phyloP scores from a whole-genome alignment of 2,797 vertebrate species.

The Sebastes vulpes region DNA sequence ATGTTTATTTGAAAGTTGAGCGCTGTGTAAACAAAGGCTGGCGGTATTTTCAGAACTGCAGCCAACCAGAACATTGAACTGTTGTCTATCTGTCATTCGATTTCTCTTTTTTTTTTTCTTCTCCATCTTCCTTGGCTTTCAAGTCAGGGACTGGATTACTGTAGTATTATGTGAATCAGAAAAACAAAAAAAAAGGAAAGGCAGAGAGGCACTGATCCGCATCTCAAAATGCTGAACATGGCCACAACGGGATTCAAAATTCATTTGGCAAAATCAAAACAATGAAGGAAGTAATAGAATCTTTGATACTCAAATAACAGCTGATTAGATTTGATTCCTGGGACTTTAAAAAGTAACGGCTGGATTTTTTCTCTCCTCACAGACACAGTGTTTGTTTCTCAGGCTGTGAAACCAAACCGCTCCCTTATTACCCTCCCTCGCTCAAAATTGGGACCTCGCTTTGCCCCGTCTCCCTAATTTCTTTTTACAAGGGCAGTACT shows the following conservation, averaged over 20 bases:
- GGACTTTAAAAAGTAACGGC: slow-evolving; percentile 39
- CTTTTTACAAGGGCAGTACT: slow-evolving; percentile 57
- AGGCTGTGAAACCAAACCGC: slow-evolving; percentile 55
- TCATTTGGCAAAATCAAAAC: slow-evolving; percentile 35
- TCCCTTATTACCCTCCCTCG: slow-evolving; percentile 51
- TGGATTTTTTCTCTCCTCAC: slow-evolving; percentile 17
- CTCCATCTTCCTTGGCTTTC: slow-evolving; percentile 21
- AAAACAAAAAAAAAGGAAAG: neutral
- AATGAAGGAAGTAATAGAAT: slow-evolving; percentile 16
- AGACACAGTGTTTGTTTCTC: slow-evolving; percentile 58
- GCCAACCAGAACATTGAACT: slow-evolving; percentile 59
- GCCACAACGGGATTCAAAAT: slow-evolving; percentile 38
- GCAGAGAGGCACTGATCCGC: slow-evolving; percentile 23
- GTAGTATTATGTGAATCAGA: slow-evolving; percentile 2
- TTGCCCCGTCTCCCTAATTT: slow-evolving; percentile 44
- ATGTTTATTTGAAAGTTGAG: slow-evolving; percentile 69
- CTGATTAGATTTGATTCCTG: slow-evolving; percentile 47
- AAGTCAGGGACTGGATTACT: slow-evolving; percentile 9
- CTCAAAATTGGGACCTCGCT: slow-evolving; percentile 35
- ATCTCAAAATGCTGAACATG: slow-evolving; percentile 21
- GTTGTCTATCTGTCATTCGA: slow-evolving; percentile 52
- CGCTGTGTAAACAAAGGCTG: slow-evolving; percentile 57
- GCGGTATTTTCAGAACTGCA: slow-evolving; percentile 49
- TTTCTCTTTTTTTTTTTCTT: slow-evolving; percentile 7
- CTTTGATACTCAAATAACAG: slow-evolving; percentile 27